Evolutionary conservation across 2,113 vertebrate species (phyloP).

Genomic region (Argyrosomus japonicus): DNA sequence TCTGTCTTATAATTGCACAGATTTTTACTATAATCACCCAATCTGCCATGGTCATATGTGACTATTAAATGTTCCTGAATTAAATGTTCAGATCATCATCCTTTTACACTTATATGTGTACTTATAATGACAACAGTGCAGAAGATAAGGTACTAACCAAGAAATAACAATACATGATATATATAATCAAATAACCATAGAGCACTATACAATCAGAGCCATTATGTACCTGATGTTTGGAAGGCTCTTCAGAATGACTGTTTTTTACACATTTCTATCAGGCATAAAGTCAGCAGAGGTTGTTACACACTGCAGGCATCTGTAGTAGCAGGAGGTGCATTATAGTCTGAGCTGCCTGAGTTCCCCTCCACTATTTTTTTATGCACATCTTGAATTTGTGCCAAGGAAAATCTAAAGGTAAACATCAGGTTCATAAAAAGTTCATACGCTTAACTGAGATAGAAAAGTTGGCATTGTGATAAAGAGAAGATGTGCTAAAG

Average conservation of each 20-base stretch:
- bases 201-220: background rate
- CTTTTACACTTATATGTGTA: background rate
- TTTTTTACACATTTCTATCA: constrained; percentile 30
- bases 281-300: constrained; percentile 37
- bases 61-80: background rate
- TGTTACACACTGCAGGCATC: constrained; percentile 16
- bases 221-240: constrained; percentile 4
- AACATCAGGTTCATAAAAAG: constrained; percentile 52
- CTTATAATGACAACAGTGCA: background rate
- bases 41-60: background rate
- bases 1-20: background rate
- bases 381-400: constrained; percentile 46
- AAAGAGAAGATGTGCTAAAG: constrained; percentile 15
- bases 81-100: background rate
- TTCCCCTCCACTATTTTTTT: constrained; percentile 24
- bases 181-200: too few relatives aligned
- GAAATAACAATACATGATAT: background rate
- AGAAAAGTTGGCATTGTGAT: constrained; percentile 41
- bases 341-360: constrained; percentile 18
- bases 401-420: constrained; percentile 37
- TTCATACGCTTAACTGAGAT: constrained; percentile 30
- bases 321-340: constrained; percentile 20
- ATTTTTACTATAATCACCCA: background rate
- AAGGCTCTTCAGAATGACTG: background rate
- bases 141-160: background rate